A percentile compares a stretch with the other conserved stretches of the same genome.
phyloP scores from a whole-genome alignment of 2,888 invertebrate genomes.

The Acleris laterana region DNA sequence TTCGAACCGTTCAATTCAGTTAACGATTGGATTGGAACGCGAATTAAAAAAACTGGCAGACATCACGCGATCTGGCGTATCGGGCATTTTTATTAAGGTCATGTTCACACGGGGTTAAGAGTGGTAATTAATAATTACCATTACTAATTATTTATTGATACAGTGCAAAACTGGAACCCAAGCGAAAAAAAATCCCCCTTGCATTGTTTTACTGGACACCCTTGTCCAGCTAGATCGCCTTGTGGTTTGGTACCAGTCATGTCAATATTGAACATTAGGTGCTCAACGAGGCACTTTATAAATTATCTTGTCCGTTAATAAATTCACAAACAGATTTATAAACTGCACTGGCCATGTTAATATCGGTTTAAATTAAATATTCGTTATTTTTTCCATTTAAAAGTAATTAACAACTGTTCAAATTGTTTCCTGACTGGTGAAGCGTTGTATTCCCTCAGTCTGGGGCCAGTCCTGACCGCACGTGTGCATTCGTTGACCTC shows the following conservation, averaged over 20 bases:
- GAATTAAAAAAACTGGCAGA: constrained; percentile 25
- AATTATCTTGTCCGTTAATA: no score
- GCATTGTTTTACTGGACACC: constrained; percentile 57
- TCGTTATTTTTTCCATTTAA: not conserved
- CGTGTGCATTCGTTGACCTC: constrained; percentile 49
- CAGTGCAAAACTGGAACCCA: constrained; percentile 59
- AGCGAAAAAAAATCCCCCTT: constrained; percentile 59
- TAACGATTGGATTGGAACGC: constrained; percentile 19
- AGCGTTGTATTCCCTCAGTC: constrained; percentile 8
- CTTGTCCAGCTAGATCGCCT: constrained; percentile 2
- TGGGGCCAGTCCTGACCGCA: constrained; percentile 50
- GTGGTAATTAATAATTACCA: no score
- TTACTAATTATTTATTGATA: constrained; percentile 77
- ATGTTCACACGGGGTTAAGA: constrained; percentile 70
- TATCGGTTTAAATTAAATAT: not conserved
- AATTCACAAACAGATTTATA: no score
- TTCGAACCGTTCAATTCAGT: constrained; percentile 37
- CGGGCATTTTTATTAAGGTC: constrained; percentile 51
- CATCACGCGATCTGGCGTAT: constrained; percentile 33
- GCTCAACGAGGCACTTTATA: no score
- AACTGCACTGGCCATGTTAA: no score
- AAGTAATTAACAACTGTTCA: not conserved
- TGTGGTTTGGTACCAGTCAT: constrained; percentile 10
- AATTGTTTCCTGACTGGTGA: constrained; percentile 14
- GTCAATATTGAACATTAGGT: not conserved